phyloP scores from a whole-genome alignment of 2,797 vertebrate species.

The Sarcophilus harrisii region DNA sequence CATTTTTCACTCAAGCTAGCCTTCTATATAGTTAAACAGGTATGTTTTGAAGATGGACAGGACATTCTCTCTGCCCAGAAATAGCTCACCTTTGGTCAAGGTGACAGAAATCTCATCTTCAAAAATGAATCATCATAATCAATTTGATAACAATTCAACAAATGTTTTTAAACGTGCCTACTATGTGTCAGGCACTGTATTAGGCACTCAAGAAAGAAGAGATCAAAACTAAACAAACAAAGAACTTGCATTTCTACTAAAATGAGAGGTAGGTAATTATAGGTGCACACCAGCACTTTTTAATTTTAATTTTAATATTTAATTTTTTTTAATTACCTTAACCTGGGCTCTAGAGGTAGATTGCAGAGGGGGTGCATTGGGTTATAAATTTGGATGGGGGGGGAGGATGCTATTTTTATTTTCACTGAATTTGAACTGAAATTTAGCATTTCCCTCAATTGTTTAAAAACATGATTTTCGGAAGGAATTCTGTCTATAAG shows the following conservation, averaged over 20 bases:
- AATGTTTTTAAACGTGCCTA: background rate
- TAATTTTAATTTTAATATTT: too few relatives aligned
- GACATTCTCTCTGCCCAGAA: background rate
- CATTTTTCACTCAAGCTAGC: background rate
- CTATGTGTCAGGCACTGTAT: background rate
- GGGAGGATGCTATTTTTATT: background rate
- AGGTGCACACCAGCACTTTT: background rate
- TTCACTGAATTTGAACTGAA: background rate
- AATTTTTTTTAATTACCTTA: background rate
- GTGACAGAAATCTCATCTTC: background rate
- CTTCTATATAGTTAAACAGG: background rate
- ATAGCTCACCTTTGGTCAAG: background rate
- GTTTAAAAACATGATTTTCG: background rate
- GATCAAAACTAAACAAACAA: background rate
- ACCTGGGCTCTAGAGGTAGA: background rate
- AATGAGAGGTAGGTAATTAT: background rate
- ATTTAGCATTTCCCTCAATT: background rate
- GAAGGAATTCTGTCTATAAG: background rate
- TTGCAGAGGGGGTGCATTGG: background rate
- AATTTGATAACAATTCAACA: background rate
- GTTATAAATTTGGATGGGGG: background rate
- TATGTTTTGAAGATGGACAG: background rate
- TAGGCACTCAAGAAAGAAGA: background rate
- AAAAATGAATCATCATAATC: background rate
- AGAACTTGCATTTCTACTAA: background rate